phyloP scores from a whole-genome alignment of 2,113 vertebrate genomes.

The Stigmatopora argus region DNA sequence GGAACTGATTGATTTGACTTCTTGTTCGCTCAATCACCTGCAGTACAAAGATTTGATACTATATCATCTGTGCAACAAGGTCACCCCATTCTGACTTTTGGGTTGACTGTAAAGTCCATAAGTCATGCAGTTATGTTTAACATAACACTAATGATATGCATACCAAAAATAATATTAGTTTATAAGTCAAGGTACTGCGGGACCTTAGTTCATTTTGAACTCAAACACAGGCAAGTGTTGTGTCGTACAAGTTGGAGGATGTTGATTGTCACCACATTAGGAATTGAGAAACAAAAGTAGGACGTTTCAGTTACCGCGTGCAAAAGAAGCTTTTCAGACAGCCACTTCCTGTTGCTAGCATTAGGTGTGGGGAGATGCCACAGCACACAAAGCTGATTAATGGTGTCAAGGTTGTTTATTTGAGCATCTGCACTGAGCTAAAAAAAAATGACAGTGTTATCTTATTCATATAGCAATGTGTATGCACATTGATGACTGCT shows the following conservation, averaged over 20 bases:
- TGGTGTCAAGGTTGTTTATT: constrained; percentile 26
- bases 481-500: not conserved
- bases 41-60: not conserved
- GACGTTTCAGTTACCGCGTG: constrained; percentile 34
- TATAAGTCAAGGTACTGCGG: not conserved
- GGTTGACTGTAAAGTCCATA: not conserved
- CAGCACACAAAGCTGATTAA: constrained; percentile 31
- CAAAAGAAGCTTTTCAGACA: constrained; percentile 36
- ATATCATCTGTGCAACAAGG: not conserved
- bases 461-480: not conserved
- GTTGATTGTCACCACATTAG: not conserved
- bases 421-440: constrained; percentile 31
- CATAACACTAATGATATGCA: not conserved
- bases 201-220: not conserved
- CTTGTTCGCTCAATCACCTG: constrained; percentile 34
- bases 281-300: not conserved
- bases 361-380: constrained; percentile 38
- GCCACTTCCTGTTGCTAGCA: constrained; percentile 38
- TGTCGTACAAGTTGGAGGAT: not conserved
- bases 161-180: too few relatives aligned
- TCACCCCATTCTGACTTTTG: not conserved
- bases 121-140: not conserved
- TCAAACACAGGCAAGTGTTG: not conserved
- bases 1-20: constrained; percentile 27
- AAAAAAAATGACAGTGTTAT: not conserved